Evolutionary conservation across 2,888 invertebrate species (phyloP).

Genomic region (Parnassius apollo): DNA sequence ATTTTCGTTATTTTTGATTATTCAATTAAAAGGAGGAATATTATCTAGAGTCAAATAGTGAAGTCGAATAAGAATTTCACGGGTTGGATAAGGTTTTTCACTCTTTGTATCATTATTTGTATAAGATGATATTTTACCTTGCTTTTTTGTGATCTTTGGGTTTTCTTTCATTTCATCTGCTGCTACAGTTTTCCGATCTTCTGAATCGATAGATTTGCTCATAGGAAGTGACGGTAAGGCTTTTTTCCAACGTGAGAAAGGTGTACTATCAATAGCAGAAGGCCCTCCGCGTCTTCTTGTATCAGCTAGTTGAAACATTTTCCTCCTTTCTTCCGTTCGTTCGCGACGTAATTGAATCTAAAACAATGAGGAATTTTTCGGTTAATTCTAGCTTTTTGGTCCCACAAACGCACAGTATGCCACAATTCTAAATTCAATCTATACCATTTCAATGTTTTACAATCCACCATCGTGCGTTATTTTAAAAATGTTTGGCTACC

Average conservation of each 20-base stretch:
- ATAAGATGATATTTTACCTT: slow-evolving; percentile 43
- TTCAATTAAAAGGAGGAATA: too few relatives aligned
- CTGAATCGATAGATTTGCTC: slow-evolving; percentile 80
- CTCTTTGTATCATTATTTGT: too few relatives aligned
- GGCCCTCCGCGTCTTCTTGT: slow-evolving; percentile 79
- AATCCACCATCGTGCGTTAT: too few relatives aligned
- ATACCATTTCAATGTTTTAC: too few relatives aligned
- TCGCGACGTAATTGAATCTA: slow-evolving; percentile 92
- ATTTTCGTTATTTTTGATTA: too few relatives aligned
- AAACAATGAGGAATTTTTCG: slow-evolving; percentile 31
- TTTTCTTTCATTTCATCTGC: slow-evolving; percentile 53
- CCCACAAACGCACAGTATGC: too few relatives aligned
- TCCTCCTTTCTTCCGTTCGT: slow-evolving; percentile 94
- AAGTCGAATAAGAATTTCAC: too few relatives aligned
- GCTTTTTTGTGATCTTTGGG: slow-evolving; percentile 52
- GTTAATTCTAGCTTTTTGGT: too few relatives aligned
- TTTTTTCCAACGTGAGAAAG: slow-evolving; percentile 86
- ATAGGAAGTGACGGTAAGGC: slow-evolving; percentile 82
- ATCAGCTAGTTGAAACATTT: slow-evolving; percentile 94
- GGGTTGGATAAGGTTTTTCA: too few relatives aligned
- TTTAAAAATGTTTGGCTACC: too few relatives aligned
- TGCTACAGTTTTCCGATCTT: slow-evolving; percentile 56
- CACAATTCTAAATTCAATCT: too few relatives aligned
- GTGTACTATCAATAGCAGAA: slow-evolving; percentile 82
- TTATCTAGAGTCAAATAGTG: too few relatives aligned